Conservation (phyloP, 2,888 invertebrate species). For the Autographa pulchrina region DNA sequence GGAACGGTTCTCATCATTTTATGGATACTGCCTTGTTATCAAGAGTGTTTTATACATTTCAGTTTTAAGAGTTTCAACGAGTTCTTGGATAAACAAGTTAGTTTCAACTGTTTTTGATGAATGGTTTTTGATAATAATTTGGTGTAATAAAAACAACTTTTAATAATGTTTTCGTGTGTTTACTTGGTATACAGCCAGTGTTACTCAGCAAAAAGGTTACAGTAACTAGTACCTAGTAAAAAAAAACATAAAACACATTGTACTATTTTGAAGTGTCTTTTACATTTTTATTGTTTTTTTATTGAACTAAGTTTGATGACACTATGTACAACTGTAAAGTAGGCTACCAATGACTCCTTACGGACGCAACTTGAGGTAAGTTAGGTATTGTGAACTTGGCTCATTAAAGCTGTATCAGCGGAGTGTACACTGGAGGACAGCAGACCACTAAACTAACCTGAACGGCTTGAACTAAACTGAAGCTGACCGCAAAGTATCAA, state of each 20-base stretch:
- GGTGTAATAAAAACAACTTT: not conserved
- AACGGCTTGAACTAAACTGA: not conserved
- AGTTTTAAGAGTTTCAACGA: not conserved
- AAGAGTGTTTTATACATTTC: not conserved
- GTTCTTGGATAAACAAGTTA: not conserved
- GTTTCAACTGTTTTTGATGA: not conserved
- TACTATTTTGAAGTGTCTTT: no score
- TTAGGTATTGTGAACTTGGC: not conserved
- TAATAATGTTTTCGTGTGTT: not conserved
- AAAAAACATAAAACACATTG: no score
- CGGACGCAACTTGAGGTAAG: not conserved
- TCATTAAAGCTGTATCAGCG: conserved; percentile 7
- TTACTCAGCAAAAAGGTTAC: no score
- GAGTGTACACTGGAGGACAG: not conserved
- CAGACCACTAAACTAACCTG: not conserved
- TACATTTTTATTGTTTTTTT: no score
- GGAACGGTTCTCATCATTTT: not conserved
- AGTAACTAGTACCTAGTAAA: no score
- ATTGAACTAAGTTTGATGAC: not conserved
- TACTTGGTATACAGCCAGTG: no score
- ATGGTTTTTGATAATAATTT: not conserved
- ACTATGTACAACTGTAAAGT: not conserved
- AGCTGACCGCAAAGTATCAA: not conserved
- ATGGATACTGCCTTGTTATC: not conserved
- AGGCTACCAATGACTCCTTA: not conserved